These are phyloP conservation scores for Drosophila orosa DNA, from an alignment of 1,140 invertebrate genomes.

Conservation along the genomic window DNA sequence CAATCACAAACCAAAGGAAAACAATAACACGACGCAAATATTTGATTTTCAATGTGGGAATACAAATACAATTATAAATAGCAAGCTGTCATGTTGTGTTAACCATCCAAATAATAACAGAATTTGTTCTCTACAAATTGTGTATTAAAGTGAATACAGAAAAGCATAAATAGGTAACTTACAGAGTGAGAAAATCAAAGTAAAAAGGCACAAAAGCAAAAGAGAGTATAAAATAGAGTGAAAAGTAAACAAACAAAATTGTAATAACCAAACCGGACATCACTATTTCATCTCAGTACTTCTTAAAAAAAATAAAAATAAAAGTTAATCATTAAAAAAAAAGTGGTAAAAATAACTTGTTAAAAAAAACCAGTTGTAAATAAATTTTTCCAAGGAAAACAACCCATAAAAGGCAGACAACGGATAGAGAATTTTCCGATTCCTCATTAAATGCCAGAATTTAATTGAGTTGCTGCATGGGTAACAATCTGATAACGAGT, in stretches of 20 bases:
- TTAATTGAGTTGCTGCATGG: conserved; percentile 55
- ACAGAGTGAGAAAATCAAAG: neutral
- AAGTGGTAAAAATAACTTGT: conserved; percentile 1
- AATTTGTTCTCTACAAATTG: neutral
- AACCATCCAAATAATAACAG: neutral
- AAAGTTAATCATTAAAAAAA: neutral
- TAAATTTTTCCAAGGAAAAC: neutral
- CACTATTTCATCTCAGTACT: neutral
- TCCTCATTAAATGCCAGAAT: conserved; percentile 4
- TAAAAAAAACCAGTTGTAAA: neutral
- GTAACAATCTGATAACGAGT: conserved; percentile 49
- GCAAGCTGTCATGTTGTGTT: neutral
- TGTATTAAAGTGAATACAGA: neutral
- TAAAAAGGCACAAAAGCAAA: neutral
- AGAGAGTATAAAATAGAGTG: neutral
- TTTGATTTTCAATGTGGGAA: neutral
- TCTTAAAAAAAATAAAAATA: neutral
- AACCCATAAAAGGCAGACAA: neutral
- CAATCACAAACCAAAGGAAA: neutral
- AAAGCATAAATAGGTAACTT: neutral
- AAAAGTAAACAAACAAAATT: neutral
- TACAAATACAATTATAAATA: neutral
- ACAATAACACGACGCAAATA: neutral
- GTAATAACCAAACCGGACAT: neutral
- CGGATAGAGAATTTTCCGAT: conserved; percentile 9